These are phyloP conservation scores for Goniozus legneri DNA, from an alignment of 1,140 invertebrate genomes.

Conservation along the genomic window DNA sequence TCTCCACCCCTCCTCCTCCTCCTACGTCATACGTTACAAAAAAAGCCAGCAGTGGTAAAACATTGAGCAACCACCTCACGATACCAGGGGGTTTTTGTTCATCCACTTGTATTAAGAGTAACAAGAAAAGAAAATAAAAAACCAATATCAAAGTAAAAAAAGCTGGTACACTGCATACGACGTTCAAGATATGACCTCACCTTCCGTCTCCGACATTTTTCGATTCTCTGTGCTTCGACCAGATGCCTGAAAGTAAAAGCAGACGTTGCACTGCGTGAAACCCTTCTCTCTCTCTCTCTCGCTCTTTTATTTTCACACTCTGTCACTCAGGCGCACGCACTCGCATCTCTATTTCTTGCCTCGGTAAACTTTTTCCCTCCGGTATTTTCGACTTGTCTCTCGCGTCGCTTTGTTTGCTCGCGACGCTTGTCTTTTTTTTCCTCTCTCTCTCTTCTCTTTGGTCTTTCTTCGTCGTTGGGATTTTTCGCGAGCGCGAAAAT, in stretches of 20 bases:
- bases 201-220: slow-evolving; percentile 49
- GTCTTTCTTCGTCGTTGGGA: neutral
- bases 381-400: no score
- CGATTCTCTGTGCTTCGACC: slow-evolving; percentile 23
- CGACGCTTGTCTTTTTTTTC: neutral
- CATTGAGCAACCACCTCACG: neutral
- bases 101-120: neutral
- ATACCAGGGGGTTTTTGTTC: neutral
- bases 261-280: neutral
- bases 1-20: neutral
- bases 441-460: neutral
- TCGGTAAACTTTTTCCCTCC: no score
- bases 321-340: no score
- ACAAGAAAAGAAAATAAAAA: neutral
- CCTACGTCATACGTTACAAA: neutral
- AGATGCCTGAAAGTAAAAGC: slow-evolving; percentile 34
- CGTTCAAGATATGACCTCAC: slow-evolving; percentile 25
- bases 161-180: neutral
- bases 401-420: no score
- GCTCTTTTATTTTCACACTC: neutral
- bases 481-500: no score
- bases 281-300: neutral
- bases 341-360: no score
- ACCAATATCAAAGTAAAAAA: slow-evolving; percentile 2
- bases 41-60: neutral